phyloP scores from a whole-genome alignment of 1,140 invertebrate genomes.

The Ridgeia piscesae region DNA sequence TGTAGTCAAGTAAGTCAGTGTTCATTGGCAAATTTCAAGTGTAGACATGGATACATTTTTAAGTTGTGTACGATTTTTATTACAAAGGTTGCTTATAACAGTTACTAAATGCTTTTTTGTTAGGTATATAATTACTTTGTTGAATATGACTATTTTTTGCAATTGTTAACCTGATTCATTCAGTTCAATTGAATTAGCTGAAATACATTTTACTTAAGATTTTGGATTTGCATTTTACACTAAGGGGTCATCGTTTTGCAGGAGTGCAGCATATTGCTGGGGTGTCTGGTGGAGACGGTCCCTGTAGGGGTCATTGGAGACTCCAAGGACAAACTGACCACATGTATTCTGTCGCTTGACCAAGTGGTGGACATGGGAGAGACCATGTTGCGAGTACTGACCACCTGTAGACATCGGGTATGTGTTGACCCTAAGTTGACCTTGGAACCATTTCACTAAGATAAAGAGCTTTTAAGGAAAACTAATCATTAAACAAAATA shows the following conservation, averaged over 20 bases:
- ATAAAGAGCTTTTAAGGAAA: too few relatives aligned
- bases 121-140: not conserved
- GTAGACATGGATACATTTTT: not conserved
- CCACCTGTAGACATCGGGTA: slow-evolving; percentile 71
- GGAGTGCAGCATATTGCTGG: slow-evolving; percentile 33
- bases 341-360: slow-evolving; percentile 18
- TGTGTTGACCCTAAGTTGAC: slow-evolving; percentile 22
- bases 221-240: not conserved
- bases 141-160: not conserved
- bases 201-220: not conserved
- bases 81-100: not conserved
- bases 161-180: not conserved
- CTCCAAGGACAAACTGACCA: not conserved
- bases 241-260: slow-evolving; percentile 19
- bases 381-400: slow-evolving; percentile 67
- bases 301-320: not conserved
- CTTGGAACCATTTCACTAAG: too few relatives aligned
- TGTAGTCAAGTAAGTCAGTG: not conserved
- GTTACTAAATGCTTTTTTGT: not conserved
- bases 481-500: too few relatives aligned
- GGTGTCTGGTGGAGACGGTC: slow-evolving; percentile 13
- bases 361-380: slow-evolving; percentile 39
- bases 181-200: not conserved
- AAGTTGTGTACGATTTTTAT: not conserved
- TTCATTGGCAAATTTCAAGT: not conserved